phyloP scores from a whole-genome alignment of 2,797 vertebrate species.

The Rhabdophis nuchalis region DNA sequence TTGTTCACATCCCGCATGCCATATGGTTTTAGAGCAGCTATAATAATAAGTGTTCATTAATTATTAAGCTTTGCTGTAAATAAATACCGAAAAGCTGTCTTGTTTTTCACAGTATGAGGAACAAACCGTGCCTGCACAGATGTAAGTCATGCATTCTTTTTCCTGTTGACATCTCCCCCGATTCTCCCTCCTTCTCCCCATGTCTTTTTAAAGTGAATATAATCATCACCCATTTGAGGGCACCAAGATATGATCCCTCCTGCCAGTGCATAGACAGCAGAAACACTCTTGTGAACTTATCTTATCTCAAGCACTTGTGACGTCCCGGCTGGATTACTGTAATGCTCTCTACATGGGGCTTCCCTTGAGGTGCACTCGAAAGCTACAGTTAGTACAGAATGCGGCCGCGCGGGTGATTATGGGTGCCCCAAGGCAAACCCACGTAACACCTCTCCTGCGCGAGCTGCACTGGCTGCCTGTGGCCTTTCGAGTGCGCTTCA shows the following conservation, averaged over 20 bases:
- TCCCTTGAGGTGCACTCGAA: no score
- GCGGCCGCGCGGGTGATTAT: no score
- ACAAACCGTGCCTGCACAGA: slow-evolving; percentile 4
- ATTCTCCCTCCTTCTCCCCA: neutral
- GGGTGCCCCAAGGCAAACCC: no score
- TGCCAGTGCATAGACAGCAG: neutral
- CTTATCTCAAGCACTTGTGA: no score
- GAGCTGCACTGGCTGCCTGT: no score
- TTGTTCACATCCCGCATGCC: slow-evolving; percentile 27
- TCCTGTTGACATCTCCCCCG: neutral
- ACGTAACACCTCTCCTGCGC: no score
- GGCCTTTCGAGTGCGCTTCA: no score
- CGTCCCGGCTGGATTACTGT: no score
- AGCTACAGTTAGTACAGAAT: no score
- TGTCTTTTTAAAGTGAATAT: slow-evolving; percentile 4
- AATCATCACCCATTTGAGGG: neutral
- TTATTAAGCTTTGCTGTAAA: slow-evolving; percentile 50
- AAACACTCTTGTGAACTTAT: neutral
- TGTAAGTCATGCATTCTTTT: neutral
- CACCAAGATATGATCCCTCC: neutral
- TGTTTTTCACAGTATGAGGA: slow-evolving; percentile 17
- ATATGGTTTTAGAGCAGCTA: slow-evolving; percentile 55
- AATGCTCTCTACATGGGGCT: no score
- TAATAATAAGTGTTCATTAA: slow-evolving; percentile 45
- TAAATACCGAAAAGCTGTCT: slow-evolving; percentile 36